Evolutionary conservation across 64 coral and sea anemone genomes (phyloP).

Genomic region (Stichodactyla helianthus): DNA sequence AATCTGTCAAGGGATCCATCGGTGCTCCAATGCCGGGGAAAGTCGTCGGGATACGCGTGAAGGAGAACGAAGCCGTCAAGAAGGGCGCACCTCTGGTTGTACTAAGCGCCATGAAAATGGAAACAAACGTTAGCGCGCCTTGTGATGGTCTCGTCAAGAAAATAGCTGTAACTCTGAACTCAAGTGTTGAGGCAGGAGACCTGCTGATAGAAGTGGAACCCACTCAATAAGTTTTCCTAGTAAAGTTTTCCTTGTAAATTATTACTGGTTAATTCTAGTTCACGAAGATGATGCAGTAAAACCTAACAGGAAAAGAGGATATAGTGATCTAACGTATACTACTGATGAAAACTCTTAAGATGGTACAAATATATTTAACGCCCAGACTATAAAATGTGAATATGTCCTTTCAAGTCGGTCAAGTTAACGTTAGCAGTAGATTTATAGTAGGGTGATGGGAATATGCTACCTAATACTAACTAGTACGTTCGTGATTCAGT

Average conservation of each 20-base stretch:
- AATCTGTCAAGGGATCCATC: constrained; percentile 75
- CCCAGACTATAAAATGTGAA: too few species aligned
- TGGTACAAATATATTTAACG: too few species aligned
- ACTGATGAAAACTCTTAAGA: too few species aligned
- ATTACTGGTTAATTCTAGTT: too few species aligned
- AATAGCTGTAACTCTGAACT: constrained; percentile 56
- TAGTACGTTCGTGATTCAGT: too few species aligned
- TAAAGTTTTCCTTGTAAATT: background rate
- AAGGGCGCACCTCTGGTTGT: constrained; percentile 87
- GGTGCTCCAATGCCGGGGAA: constrained; percentile 98
- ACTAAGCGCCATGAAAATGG: constrained; percentile 99
- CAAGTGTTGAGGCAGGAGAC: constrained; percentile 75
- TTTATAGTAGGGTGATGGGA: too few species aligned
- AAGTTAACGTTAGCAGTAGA: too few species aligned
- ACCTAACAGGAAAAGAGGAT: too few species aligned
- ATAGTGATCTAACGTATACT: too few species aligned
- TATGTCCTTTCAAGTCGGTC: too few species aligned
- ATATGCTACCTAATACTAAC: too few species aligned
- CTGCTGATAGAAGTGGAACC: constrained; percentile 80
- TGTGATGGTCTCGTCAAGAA: constrained; percentile 67
- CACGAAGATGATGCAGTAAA: too few species aligned
- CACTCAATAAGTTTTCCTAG: background rate
- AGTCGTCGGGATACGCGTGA: constrained; percentile 80
- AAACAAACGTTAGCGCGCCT: constrained; percentile 87
- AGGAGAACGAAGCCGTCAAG: constrained; percentile 87